A percentile compares a stretch with the other conserved stretches of the same genome.
phyloP scores from a whole-genome alignment of 2,888 invertebrate species.

The Philonicus albiceps region DNA sequence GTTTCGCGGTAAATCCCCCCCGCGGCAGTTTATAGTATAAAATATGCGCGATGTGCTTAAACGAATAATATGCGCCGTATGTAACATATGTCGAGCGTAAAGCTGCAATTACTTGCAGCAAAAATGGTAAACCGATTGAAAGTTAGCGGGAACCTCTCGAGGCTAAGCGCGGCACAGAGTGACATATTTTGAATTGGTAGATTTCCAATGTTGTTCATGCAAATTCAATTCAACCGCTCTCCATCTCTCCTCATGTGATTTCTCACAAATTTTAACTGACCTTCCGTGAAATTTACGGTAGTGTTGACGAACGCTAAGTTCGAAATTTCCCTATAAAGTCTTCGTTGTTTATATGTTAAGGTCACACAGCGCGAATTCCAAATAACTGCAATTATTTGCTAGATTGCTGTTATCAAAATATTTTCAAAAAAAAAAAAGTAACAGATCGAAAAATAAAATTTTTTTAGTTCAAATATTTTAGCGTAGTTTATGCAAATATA shows the following conservation, averaged over 20 bases:
- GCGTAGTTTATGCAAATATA: background rate
- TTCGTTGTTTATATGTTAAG: background rate
- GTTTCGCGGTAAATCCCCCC: background rate
- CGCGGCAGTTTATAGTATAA: background rate
- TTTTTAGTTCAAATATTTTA: no score
- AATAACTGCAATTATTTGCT: background rate
- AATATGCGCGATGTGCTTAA: background rate
- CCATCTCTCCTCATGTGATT: background rate
- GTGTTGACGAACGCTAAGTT: background rate
- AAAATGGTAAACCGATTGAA: background rate
- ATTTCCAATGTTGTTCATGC: background rate
- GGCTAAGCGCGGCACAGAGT: background rate
- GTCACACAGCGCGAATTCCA: background rate
- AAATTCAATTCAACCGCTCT: background rate
- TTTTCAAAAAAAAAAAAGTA: background rate
- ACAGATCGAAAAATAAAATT: background rate
- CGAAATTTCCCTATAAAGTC: background rate
- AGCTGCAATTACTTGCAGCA: background rate
- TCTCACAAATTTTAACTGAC: background rate
- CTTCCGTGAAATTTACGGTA: background rate
- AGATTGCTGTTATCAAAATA: background rate
- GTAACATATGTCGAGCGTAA: background rate
- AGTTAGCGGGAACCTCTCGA: background rate
- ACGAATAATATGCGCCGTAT: background rate
- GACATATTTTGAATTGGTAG: background rate